Conservation (phyloP, 2,113 vertebrate species). For the Indicator maculatus region DNA sequence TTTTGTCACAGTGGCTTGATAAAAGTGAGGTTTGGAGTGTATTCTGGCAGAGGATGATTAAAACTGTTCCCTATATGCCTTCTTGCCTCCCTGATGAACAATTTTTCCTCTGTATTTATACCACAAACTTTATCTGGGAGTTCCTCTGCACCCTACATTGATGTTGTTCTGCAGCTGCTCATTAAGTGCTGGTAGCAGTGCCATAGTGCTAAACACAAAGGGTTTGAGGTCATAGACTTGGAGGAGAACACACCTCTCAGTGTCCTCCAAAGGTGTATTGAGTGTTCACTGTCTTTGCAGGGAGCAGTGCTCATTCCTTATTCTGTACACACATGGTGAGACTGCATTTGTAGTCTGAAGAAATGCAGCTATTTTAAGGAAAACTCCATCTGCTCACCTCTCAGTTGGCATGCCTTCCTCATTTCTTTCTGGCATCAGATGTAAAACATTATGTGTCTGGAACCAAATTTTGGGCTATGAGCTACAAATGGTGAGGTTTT, state of each 20-base stretch:
- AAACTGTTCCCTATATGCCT: background rate
- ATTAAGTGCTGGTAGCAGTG: background rate
- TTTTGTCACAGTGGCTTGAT: background rate
- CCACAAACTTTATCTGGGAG: background rate
- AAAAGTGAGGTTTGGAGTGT: background rate
- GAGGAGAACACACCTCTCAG: background rate
- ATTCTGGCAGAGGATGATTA: background rate
- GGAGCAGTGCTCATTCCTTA: background rate
- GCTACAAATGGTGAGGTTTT: background rate
- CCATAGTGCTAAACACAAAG: background rate
- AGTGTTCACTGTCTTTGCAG: accelerated
- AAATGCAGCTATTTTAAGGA: background rate
- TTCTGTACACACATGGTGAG: accelerated
- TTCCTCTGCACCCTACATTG: background rate
- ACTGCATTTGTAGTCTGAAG: background rate
- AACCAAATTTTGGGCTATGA: background rate
- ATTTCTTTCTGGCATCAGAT: background rate
- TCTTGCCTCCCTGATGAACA: background rate
- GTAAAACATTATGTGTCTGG: background rate
- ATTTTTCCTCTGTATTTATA: background rate
- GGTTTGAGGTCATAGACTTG: background rate
- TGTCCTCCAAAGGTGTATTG: background rate
- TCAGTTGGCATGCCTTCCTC: background rate
- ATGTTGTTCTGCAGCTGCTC: background rate
- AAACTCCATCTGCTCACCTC: background rate